Conservation (phyloP, 2,797 vertebrate genomes). For the Enteromius viviparus region DNA sequence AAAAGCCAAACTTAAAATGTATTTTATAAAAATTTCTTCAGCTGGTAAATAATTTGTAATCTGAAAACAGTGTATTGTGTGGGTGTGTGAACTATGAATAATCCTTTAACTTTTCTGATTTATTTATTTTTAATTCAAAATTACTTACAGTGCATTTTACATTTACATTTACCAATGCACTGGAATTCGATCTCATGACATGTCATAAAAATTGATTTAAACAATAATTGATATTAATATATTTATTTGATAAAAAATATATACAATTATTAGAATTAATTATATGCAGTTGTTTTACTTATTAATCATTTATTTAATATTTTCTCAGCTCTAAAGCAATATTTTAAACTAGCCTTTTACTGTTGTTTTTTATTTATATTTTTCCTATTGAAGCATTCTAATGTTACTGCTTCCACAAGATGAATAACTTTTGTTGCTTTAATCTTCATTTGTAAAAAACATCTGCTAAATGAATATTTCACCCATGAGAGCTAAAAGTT, state of each 20-base stretch:
- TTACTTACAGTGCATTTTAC: too few species aligned
- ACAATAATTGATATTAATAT: not conserved
- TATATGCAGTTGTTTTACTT: not conserved
- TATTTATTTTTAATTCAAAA: too few species aligned
- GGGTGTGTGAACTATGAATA: too few species aligned
- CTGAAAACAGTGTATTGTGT: too few species aligned
- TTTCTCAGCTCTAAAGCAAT: not conserved
- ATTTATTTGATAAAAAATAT: not conserved
- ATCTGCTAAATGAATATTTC: not conserved
- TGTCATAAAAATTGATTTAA: not conserved
- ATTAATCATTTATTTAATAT: not conserved
- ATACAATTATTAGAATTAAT: not conserved
- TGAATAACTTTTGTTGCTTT: not conserved
- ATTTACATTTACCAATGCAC: not conserved
- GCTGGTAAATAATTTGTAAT: not conserved
- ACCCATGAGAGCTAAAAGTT: not conserved
- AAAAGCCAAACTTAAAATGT: not conserved
- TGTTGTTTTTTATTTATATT: constrained; percentile 3
- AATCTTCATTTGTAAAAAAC: not conserved
- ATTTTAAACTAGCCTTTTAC: not conserved
- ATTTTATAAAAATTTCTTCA: not conserved
- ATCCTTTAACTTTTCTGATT: too few species aligned
- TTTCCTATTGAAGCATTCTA: not conserved
- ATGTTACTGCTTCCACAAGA: not conserved
- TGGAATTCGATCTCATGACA: not conserved